These are phyloP conservation scores for Plodia interpunctella DNA, from an alignment of 1,140 invertebrate genomes.

Conservation along the genomic window DNA sequence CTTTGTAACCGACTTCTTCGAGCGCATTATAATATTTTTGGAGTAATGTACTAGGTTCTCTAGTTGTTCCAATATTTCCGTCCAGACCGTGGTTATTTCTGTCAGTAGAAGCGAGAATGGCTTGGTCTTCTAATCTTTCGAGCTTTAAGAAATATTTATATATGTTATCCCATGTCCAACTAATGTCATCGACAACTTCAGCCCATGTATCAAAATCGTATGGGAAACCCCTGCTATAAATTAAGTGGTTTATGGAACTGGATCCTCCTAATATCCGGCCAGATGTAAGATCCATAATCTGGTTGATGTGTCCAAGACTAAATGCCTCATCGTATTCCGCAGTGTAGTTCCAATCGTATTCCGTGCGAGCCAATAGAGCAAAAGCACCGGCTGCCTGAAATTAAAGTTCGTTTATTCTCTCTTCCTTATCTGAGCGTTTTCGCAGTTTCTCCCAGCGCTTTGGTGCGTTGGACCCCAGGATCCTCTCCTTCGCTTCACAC, in stretches of 20 bases:
- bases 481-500: too few relatives aligned
- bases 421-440: too few relatives aligned
- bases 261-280: slow-evolving; percentile 81
- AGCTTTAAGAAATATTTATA: slow-evolving; percentile 42
- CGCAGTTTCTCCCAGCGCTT: too few relatives aligned
- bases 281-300: slow-evolving; percentile 13
- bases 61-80: slow-evolving; percentile 29
- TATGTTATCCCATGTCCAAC: slow-evolving; percentile 79
- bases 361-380: slow-evolving; percentile 10
- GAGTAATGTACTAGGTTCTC: slow-evolving; percentile 15
- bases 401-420: too few relatives aligned
- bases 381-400: slow-evolving; percentile 28
- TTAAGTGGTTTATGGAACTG: slow-evolving; percentile 85
- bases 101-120: slow-evolving; percentile 21
- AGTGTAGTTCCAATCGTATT: slow-evolving; percentile 29
- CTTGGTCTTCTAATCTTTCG: slow-evolving; percentile 26
- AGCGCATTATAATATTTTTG: slow-evolving; percentile 30
- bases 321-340: slow-evolving; percentile 9
- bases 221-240: slow-evolving; percentile 84
- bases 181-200: slow-evolving; percentile 73
- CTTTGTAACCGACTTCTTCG: slow-evolving; percentile 30
- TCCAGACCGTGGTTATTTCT: slow-evolving; percentile 28
- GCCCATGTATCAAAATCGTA: slow-evolving; percentile 85
- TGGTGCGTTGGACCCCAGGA: too few relatives aligned
- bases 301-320: slow-evolving; percentile 13